phyloP scores from a whole-genome alignment of 2,797 vertebrate genomes.

The Novumbra hubbsi region DNA sequence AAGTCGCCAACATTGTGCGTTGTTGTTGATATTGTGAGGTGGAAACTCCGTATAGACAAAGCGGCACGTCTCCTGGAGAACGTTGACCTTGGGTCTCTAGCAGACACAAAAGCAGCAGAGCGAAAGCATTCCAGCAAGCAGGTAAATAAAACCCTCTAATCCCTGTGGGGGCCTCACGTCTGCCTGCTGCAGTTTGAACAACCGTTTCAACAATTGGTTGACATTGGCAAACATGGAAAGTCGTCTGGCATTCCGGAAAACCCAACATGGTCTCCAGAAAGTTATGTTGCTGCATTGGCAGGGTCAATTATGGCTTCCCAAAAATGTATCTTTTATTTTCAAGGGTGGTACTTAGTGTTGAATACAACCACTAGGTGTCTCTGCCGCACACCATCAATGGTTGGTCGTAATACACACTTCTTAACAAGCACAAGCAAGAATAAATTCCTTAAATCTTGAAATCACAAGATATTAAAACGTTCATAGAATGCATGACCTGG shows the following conservation, averaged over 20 bases:
- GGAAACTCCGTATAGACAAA: constrained; percentile 71
- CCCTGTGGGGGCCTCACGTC: constrained; percentile 69
- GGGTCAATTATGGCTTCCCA: constrained; percentile 22
- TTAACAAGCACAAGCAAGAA: not conserved
- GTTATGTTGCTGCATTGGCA: constrained; percentile 39
- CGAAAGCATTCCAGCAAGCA: constrained; percentile 78
- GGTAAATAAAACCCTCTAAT: constrained; percentile 79
- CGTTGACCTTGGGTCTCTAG: constrained; percentile 75
- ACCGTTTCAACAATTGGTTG: constrained; percentile 76
- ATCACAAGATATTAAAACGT: not conserved
- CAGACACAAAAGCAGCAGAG: constrained; percentile 74
- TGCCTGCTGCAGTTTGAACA: constrained; percentile 60
- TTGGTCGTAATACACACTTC: not conserved
- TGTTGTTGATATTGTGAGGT: constrained; percentile 75
- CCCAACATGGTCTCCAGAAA: constrained; percentile 55
- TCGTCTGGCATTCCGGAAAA: constrained; percentile 65
- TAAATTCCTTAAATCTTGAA: not conserved
- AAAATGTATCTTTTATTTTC: constrained; percentile 12
- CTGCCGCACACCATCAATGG: not conserved
- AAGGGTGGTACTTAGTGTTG: constrained; percentile 15
- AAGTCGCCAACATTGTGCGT: constrained; percentile 72
- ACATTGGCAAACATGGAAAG: constrained; percentile 73
- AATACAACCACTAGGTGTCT: constrained; percentile 11
- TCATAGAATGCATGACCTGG: not conserved
- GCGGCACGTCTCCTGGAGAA: constrained; percentile 64